A percentile compares a stretch with the other conserved stretches of the same genome.
Evolutionary conservation across 2,113 vertebrate genomes (phyloP).

Genomic region (Brevimyrus niger): DNA sequence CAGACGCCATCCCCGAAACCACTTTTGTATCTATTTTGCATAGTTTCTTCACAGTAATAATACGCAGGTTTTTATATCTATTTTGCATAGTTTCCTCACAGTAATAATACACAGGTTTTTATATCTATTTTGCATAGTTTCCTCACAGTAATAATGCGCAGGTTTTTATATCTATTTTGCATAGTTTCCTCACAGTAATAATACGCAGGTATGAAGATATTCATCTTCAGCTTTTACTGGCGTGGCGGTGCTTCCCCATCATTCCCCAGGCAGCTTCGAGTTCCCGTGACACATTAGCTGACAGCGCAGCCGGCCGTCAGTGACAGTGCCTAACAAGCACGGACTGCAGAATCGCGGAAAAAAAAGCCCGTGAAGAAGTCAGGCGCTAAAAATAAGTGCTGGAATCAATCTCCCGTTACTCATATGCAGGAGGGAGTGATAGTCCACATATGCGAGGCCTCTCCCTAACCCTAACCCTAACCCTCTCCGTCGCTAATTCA

Average conservation of each 20-base stretch:
- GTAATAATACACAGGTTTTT: too few species aligned
- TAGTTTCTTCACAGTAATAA: neutral
- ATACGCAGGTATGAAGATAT: constrained; percentile 16
- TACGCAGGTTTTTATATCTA: too few species aligned
- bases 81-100: too few species aligned
- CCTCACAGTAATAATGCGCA: neutral
- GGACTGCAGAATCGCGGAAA: neutral
- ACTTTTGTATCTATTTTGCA: neutral
- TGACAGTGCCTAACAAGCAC: neutral
- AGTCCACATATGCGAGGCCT: neutral
- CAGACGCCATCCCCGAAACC: neutral
- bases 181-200: too few species aligned
- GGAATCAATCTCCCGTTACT: neutral
- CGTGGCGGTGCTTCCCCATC: constrained; percentile 17
- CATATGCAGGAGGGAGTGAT: neutral
- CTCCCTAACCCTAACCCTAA: too few species aligned
- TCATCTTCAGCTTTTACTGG: constrained; percentile 4
- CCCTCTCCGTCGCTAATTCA: neutral
- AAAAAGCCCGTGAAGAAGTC: neutral
- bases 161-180: too few species aligned
- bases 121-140: neutral
- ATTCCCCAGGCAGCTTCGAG: constrained; percentile 30
- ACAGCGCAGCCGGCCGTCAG: neutral
- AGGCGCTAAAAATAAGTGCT: neutral
- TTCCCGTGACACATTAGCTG: constrained; percentile 23